A percentile compares a stretch with the other conserved stretches of the same genome.
These are phyloP conservation scores for Sphecodes monilicornis DNA, from an alignment of 2,888 invertebrate species.

Conservation along the genomic window DNA sequence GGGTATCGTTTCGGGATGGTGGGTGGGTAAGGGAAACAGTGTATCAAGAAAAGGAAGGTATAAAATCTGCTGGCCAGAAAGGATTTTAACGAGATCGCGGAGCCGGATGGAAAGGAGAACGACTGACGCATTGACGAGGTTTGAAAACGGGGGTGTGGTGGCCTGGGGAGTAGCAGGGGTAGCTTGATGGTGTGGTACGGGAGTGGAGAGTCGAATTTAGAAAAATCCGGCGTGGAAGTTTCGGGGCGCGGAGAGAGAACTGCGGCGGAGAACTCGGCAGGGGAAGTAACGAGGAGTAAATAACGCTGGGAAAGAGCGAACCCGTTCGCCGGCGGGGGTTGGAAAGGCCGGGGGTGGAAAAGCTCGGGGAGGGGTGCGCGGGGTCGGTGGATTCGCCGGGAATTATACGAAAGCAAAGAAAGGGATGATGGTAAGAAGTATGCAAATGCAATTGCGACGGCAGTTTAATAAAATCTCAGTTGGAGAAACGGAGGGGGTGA, in stretches of 20 bases:
- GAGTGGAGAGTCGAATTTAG: slow-evolving; percentile 3
- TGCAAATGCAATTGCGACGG: slow-evolving; percentile 57
- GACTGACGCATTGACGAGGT: background rate
- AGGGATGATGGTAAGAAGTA: slow-evolving; percentile 43
- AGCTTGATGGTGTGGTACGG: background rate
- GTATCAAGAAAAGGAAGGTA: slow-evolving; percentile 2
- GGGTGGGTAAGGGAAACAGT: background rate
- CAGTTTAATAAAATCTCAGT: slow-evolving; percentile 55
- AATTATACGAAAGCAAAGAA: slow-evolving; percentile 50
- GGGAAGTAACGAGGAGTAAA: slow-evolving; percentile 52
- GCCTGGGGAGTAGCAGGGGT: background rate
- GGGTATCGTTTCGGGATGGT: background rate
- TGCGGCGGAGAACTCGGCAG: background rate
- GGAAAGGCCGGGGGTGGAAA: background rate
- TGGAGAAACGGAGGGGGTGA: background rate
- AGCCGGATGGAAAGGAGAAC: background rate
- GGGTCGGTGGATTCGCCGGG: slow-evolving; percentile 27
- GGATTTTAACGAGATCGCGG: slow-evolving; percentile 26
- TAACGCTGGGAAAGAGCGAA: slow-evolving; percentile 19
- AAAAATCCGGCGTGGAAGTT: slow-evolving; percentile 20
- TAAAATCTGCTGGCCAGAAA: slow-evolving; percentile 6
- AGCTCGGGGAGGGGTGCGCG: background rate
- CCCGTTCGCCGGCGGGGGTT: background rate
- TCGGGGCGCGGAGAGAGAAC: background rate
- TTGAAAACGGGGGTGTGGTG: background rate